Evolutionary conservation across 2,797 vertebrate genomes (phyloP).

Genomic region (Enteromius trimaculatus): DNA sequence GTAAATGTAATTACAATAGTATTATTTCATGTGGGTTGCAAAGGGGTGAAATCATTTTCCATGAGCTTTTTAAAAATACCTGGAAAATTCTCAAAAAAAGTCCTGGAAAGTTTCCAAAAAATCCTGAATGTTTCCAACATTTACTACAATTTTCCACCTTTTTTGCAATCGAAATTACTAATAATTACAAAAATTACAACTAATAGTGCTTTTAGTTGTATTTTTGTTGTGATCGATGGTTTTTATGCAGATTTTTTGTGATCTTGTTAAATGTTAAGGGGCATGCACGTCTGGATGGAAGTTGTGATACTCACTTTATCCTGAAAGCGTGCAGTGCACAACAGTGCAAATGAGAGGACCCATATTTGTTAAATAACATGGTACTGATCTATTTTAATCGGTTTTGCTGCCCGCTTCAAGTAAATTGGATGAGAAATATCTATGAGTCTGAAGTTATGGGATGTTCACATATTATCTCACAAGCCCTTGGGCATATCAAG

Average conservation of each 20-base stretch:
- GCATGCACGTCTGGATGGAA: neutral
- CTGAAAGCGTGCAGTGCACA: neutral
- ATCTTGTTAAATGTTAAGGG: neutral
- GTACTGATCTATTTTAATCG: slow-evolving; percentile 6
- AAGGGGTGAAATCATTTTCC: neutral
- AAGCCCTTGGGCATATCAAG: neutral
- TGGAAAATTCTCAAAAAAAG: neutral
- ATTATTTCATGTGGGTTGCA: neutral
- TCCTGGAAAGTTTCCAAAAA: neutral
- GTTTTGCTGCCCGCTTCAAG: neutral
- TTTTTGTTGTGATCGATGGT: neutral
- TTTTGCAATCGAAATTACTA: neutral
- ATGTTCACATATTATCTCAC: neutral
- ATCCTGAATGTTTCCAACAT: neutral
- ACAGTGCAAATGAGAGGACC: neutral
- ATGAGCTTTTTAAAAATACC: neutral
- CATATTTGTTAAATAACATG: neutral
- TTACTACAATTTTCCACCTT: neutral
- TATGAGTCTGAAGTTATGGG: slow-evolving; percentile 6
- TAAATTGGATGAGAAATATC: neutral
- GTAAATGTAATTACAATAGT: no score
- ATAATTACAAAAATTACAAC: no score
- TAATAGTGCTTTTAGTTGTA: neutral
- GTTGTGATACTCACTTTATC: slow-evolving; percentile 11
- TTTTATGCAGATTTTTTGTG: neutral